Evolutionary conservation across 1,140 invertebrate genomes (phyloP).

Genomic region (Papilio xuthus): DNA sequence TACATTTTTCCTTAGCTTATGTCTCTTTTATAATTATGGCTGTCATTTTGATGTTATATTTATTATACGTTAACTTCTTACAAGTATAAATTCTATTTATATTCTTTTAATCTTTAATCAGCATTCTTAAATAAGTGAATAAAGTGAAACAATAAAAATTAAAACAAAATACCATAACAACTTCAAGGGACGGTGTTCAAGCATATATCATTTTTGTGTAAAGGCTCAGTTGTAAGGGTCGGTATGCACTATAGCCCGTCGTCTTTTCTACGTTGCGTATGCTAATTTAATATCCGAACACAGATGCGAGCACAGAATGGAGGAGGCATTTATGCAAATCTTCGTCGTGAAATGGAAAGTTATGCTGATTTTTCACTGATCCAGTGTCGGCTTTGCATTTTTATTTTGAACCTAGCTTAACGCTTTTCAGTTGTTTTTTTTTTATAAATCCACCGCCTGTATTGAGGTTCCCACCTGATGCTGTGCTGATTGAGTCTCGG

Average conservation of each 20-base stretch:
- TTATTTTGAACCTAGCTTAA: slow-evolving; percentile 41
- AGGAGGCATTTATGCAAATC: slow-evolving; percentile 65
- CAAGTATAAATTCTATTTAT: neutral
- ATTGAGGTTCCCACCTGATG: neutral
- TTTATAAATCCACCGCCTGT: neutral
- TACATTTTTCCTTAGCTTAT: no score
- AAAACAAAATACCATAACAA: slow-evolving; percentile 32
- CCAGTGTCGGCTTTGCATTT: slow-evolving; percentile 53
- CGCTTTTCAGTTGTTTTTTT: slow-evolving; percentile 13
- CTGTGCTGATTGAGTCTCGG: neutral
- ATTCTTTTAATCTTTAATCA: slow-evolving; percentile 1
- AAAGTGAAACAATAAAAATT: slow-evolving; percentile 11
- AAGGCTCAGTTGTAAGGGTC: slow-evolving; percentile 14
- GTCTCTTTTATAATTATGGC: no score
- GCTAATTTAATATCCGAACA: slow-evolving; percentile 55
- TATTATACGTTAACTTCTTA: no score
- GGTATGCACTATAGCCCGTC: slow-evolving; percentile 27
- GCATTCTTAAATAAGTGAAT: neutral
- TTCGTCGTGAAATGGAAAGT: slow-evolving; percentile 57
- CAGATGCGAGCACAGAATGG: slow-evolving; percentile 48
- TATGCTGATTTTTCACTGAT: slow-evolving; percentile 66
- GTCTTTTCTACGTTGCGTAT: slow-evolving; percentile 61
- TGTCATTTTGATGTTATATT: no score
- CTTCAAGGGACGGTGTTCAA: slow-evolving; percentile 1
- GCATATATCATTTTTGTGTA: slow-evolving; percentile 37